Evolutionary conservation across 2,113 vertebrate genomes (phyloP).

Genomic region (Ibidorhyncha struthersii): DNA sequence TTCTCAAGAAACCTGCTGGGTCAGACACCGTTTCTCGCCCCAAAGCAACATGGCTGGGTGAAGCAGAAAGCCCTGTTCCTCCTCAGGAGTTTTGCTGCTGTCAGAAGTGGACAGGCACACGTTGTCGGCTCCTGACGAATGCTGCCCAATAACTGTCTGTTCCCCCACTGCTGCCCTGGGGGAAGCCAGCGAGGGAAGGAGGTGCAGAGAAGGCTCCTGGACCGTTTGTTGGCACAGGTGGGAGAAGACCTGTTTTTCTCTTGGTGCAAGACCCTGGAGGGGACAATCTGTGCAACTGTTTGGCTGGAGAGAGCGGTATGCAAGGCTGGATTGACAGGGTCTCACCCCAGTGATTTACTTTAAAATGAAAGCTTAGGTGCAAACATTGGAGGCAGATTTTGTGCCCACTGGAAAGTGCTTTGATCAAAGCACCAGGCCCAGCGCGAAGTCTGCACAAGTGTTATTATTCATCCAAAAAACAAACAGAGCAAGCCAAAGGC

Average conservation of each 20-base stretch:
- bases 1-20: neutral
- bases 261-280: neutral
- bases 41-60: neutral
- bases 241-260: neutral
- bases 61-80: neutral
- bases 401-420: constrained; percentile 2
- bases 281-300: neutral
- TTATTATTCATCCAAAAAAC: constrained; percentile 40
- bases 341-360: neutral
- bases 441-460: neutral
- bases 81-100: neutral
- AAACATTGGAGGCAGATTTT: constrained; percentile 24
- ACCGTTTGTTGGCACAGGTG: neutral
- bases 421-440: constrained; percentile 42
- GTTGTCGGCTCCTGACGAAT: accelerated
- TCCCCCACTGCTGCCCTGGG: neutral
- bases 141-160: neutral
- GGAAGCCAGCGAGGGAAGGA: neutral
- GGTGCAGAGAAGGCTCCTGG: neutral
- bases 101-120: neutral
- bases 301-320: neutral
- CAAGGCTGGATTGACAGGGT: neutral
- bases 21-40: neutral
- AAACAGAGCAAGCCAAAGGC: constrained; percentile 38
- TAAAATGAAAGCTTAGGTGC: constrained; percentile 22